Evolutionary conservation across 2,113 vertebrate genomes (phyloP), one percentile per base, ranked within the genome.

Genomic region (Chlorodrepanis virens): DNA sequence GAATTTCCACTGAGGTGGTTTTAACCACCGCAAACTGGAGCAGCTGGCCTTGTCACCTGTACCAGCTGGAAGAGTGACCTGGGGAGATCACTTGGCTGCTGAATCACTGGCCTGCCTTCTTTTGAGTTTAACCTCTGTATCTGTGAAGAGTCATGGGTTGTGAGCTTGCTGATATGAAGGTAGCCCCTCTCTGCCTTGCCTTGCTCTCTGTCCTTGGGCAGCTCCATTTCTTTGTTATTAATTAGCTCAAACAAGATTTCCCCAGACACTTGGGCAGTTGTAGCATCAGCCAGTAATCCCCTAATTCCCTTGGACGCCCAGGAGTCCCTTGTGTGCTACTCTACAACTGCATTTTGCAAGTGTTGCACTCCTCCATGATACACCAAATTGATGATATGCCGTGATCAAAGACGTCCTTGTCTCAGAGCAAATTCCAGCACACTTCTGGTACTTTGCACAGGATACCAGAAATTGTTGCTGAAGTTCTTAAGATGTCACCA

Each of bases 401-500:
- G 35, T 56, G 82, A 96, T 88, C 92, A 94, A 94, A 95, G 78
- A n/a, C 0, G 3, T 56, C 96, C 91, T 93, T 74, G 59, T 93
- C 63, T 95, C 35, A 8, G 54, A 77, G 54, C 19, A 86, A 74
- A 93, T 74, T 83, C 75, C 71, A 68, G 59, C 19, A 13, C 6
- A 8, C 37, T 52, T 75, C 21, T 10, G 15, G 19, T 45, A 65
- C 40, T 12, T 52, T 64, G 54, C 33, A 33, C 11, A 47, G 28
- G 17, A 56, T 18, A 74, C 5, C 22, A 11, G 18, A 21, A 23
- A 52, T 20, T 25, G 40, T 19, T 79, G 54, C 19, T 77, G 54
- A 80, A 91, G 52, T 44, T 54, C 39, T 94, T 50, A 67, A 90
- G 37, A 35, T 85, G 21, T 60, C n/a, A 52, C 33, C 52, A 61